Percentiles rank a stretch among this genome's conserved stretches.
Evolutionary conservation across 2,888 invertebrate species (phyloP).

Genomic region (Cabera pusaria): DNA sequence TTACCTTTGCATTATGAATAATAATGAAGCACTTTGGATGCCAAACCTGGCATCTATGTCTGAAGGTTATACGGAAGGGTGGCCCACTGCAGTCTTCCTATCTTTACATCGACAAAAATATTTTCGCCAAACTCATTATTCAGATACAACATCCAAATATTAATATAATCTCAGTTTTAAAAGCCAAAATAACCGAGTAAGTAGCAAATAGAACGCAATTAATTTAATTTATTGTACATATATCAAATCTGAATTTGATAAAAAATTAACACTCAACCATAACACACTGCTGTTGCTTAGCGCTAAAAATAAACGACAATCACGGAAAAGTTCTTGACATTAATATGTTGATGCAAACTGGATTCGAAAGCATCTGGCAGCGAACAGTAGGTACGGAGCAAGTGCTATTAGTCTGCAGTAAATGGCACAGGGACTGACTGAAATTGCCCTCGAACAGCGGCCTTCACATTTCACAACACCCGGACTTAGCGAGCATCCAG

Average conservation of each 20-base stretch:
- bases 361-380: slow-evolving; percentile 31
- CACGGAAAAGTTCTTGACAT: slow-evolving; percentile 23
- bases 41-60: slow-evolving; percentile 35
- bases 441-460: slow-evolving; percentile 68
- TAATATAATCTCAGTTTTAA: too few relatives aligned
- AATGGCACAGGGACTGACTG: slow-evolving; percentile 76
- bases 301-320: slow-evolving; percentile 10
- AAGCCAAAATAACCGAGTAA: too few relatives aligned
- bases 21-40: slow-evolving; percentile 21
- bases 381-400: slow-evolving; percentile 30
- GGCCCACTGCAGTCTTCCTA: slow-evolving; percentile 34
- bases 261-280: too few relatives aligned
- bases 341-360: slow-evolving; percentile 21
- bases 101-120: slow-evolving; percentile 6
- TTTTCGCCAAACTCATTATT: too few relatives aligned
- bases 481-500: slow-evolving; percentile 78
- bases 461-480: slow-evolving; percentile 81
- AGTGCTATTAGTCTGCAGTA: slow-evolving; percentile 46
- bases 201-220: background rate
- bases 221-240: too few relatives aligned
- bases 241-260: too few relatives aligned
- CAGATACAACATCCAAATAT: too few relatives aligned
- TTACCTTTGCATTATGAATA: slow-evolving; percentile 15
- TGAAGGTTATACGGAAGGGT: slow-evolving; percentile 57
- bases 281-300: too few relatives aligned